Percentiles rank a stretch among this genome's conserved stretches.
Conservation (phyloP, 2,888 invertebrate genomes). For the Drosophila recens region DNA sequence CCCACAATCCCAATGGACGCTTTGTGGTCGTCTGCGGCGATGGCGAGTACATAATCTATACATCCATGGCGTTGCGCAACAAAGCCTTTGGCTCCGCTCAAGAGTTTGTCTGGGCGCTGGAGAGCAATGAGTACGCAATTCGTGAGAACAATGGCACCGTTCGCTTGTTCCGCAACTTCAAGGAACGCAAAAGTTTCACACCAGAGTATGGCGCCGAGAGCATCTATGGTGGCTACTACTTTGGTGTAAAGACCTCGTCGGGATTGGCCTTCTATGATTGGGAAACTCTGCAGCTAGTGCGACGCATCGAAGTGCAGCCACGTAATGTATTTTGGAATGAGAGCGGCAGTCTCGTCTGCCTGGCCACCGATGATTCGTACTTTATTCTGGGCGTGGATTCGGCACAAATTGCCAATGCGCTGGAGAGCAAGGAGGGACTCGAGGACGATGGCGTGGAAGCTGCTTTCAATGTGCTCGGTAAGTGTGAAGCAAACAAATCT, state of each 20-base stretch:
- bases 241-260: slow-evolving; percentile 96
- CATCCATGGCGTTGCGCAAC: slow-evolving; percentile 99
- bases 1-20: slow-evolving; percentile 99
- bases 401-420: slow-evolving; percentile 91
- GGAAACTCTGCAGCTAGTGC: slow-evolving; percentile 95
- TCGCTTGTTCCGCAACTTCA: slow-evolving; percentile 99
- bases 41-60: slow-evolving; percentile 99
- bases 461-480: slow-evolving; percentile 93
- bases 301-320: slow-evolving; percentile 98
- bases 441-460: slow-evolving; percentile 97
- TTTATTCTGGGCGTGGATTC: slow-evolving; percentile 96
- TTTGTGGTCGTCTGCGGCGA: slow-evolving; percentile 98
- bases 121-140: slow-evolving; percentile 96
- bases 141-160: slow-evolving; percentile 96
- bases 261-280: slow-evolving; percentile 98
- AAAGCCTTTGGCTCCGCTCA: slow-evolving; percentile 99
- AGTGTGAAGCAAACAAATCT: slow-evolving; percentile 15
- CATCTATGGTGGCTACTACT: slow-evolving; percentile 96
- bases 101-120: slow-evolving; percentile 99
- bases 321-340: slow-evolving; percentile 98
- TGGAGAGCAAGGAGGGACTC: slow-evolving; percentile 91
- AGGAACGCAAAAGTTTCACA: slow-evolving; percentile 97
- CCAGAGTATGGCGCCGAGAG: slow-evolving; percentile 99
- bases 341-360: slow-evolving; percentile 95
- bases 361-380: slow-evolving; percentile 98